phyloP scores from a whole-genome alignment of 2,113 vertebrate species.

The Psilopogon haemacephalus region DNA sequence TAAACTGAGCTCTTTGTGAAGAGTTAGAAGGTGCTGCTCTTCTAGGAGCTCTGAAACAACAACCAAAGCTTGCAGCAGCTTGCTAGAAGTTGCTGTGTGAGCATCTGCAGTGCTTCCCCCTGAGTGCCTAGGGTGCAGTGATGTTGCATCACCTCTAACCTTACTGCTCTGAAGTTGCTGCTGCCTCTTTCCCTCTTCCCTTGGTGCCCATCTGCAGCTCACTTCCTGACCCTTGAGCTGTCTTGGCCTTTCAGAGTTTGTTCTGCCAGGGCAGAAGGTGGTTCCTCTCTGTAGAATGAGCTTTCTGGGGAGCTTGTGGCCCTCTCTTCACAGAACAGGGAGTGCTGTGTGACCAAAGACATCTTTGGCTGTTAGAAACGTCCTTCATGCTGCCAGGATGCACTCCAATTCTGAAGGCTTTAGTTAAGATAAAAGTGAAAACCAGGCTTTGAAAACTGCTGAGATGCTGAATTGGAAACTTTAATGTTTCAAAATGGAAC shows the following conservation, averaged over 20 bases:
- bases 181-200: not conserved
- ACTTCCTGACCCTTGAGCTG: not conserved
- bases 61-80: not conserved
- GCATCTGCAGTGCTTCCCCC: not conserved
- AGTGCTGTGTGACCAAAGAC: not conserved
- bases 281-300: not conserved
- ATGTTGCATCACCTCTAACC: not conserved
- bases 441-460: not conserved
- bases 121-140: not conserved
- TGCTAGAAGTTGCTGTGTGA: not conserved
- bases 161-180: not conserved
- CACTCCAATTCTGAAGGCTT: not conserved
- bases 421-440: not conserved
- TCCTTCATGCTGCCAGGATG: not conserved
- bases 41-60: not conserved
- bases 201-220: not conserved
- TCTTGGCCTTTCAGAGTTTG: not conserved
- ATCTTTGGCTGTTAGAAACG: not conserved
- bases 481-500: not conserved
- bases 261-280: not conserved
- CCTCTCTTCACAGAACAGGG: not conserved
- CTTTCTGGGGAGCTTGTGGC: not conserved
- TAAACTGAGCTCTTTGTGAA: not conserved
- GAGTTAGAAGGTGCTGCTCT: not conserved
- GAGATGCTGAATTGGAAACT: rapidly evolving